Conservation (phyloP, 2,113 vertebrate species). For the Eublepharis macularius region DNA sequence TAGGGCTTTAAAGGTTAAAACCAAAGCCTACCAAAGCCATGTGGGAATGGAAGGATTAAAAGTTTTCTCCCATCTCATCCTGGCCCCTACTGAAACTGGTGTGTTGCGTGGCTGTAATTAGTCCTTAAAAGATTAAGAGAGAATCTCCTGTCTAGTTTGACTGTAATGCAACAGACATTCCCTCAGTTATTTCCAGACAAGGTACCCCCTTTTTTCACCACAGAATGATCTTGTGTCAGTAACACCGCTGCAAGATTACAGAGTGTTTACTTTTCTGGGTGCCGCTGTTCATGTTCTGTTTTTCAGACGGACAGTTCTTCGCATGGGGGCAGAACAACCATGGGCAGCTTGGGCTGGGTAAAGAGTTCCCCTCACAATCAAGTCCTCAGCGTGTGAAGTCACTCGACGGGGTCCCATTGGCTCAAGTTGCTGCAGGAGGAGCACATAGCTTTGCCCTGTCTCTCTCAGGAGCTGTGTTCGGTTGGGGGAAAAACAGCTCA, state of each 20-base stretch:
- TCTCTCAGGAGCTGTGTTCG: slow-evolving; percentile 91
- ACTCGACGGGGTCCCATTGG: slow-evolving; percentile 89
- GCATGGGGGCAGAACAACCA: slow-evolving; percentile 90
- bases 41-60: too few relatives aligned
- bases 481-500: slow-evolving; percentile 91
- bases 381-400: slow-evolving; percentile 86
- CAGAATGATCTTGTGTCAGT: neutral
- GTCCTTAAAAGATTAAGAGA: too few relatives aligned
- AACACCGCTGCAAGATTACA: neutral
- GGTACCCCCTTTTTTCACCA: neutral
- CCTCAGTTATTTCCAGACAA: neutral
- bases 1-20: too few relatives aligned
- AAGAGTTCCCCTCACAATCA: slow-evolving; percentile 76
- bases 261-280: accelerated
- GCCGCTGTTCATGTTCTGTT: neutral
- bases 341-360: slow-evolving; percentile 91
- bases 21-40: too few relatives aligned
- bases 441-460: slow-evolving; percentile 94
- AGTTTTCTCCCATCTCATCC: too few relatives aligned
- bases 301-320: slow-evolving; percentile 90
- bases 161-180: neutral
- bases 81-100: too few relatives aligned
- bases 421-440: slow-evolving; percentile 89
- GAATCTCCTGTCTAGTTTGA: neutral
- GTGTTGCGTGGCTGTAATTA: too few relatives aligned